Conservation (phyloP, 2,113 vertebrate genomes). For the Eonycteris spelaea region DNA sequence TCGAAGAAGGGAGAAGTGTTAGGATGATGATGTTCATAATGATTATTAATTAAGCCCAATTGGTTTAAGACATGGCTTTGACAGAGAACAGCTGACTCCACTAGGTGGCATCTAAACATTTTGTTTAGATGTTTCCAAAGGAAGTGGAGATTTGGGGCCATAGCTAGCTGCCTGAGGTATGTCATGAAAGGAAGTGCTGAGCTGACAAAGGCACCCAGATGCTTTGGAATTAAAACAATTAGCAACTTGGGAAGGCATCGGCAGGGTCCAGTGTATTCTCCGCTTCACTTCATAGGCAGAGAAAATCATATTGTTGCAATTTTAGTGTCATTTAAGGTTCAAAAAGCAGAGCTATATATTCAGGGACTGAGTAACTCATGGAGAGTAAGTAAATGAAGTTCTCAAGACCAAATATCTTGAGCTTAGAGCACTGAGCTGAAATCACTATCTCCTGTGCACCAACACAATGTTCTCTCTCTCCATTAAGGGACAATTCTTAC, state of each 20-base stretch:
- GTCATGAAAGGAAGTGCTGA: neutral
- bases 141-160: neutral
- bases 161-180: too few relatives aligned
- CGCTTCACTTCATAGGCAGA: neutral
- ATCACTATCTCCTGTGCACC: neutral
- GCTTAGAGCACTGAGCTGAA: neutral
- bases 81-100: neutral
- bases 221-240: neutral
- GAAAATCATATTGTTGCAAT: neutral
- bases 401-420: neutral
- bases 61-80: accelerated
- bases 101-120: constrained; percentile 12
- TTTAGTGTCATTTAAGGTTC: neutral
- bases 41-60: neutral
- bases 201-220: neutral
- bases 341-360: neutral
- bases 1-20: neutral
- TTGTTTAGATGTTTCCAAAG: neutral
- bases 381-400: neutral
- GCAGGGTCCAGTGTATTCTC: neutral
- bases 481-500: neutral
- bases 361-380: neutral
- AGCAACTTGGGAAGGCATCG: neutral
- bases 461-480: neutral
- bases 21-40: too few relatives aligned